Evolutionary conservation across 2,113 vertebrate species (phyloP).

Genomic region (Orycteropus afer): DNA sequence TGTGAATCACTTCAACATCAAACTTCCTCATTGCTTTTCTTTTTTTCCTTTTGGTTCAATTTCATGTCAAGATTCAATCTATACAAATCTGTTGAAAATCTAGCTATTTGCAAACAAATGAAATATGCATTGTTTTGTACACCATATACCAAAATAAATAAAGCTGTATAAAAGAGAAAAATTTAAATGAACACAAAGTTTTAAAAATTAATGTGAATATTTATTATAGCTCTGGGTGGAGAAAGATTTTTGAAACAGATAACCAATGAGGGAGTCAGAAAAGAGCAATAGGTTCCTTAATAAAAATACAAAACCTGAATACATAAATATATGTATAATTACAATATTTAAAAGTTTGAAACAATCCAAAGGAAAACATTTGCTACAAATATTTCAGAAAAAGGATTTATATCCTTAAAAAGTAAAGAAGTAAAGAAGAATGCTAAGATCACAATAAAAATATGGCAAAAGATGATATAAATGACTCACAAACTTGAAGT

Average conservation of each 20-base stretch:
- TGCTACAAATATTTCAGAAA: conserved; percentile 31
- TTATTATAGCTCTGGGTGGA: not conserved
- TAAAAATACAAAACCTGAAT: not conserved
- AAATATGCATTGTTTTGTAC: not conserved
- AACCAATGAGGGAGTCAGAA: not conserved
- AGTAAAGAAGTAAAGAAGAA: conserved; percentile 24
- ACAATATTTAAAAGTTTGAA: conserved; percentile 2
- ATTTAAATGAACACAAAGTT: conserved; percentile 12
- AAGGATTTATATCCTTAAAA: conserved; percentile 11
- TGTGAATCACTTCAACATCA: not conserved
- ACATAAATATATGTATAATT: not conserved
- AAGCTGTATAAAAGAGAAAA: conserved; percentile 28
- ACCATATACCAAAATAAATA: conserved; percentile 20
- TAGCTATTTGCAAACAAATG: conserved; percentile 56
- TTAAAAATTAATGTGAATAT: not conserved
- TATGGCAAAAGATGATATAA: not conserved
- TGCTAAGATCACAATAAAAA: not conserved
- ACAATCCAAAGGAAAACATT: not conserved
- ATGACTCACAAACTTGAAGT: not conserved
- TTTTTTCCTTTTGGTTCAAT: not conserved
- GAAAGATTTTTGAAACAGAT: not conserved
- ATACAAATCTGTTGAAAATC: conserved; percentile 47
- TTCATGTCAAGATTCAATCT: conserved; percentile 29
- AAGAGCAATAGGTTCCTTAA: not conserved
- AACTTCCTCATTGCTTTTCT: not conserved